Evolutionary conservation across 2,113 vertebrate species (phyloP), one percentile per base, ranked within the genome.

Genomic region (Platichthys stellatus): DNA sequence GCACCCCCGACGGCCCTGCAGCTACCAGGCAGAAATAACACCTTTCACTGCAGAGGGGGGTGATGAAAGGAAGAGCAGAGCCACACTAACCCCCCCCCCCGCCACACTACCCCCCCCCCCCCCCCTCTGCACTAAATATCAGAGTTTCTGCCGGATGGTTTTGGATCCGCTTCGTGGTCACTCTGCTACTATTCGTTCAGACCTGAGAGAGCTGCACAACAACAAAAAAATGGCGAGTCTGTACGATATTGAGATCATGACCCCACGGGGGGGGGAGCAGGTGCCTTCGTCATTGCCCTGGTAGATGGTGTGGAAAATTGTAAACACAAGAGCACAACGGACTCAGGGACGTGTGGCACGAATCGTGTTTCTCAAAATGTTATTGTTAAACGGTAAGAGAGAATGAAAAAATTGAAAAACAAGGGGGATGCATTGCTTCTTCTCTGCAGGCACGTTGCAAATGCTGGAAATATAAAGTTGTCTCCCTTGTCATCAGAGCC

Each of bases 171-270:
- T 66, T 74, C 63, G 68, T 13, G 69, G 80, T 71, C 77, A 40
- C 73, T 72, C 71, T 8, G 67, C 72, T 28, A 11, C 67, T 57
- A 23, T 69, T 86, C 63, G 59, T 4, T 59, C 57, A n/a, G 47
- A 56, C 54, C 69, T 40, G 49, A 78, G 59, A 81, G 63, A 56
- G 21, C 28, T 4, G 56, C 58, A 18, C 21, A 63, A 59, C 79
- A 85, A 79, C 24, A 3, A 69, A 67, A 13, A 83, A 65, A 7
- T n/a, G 2, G 2, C 62, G 56, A 64, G 66, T 49, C 21, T 66
- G 65, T 86, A 84, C 86, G 87, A 72, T 82, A 82, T 77, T 66
- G 81, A 86, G 82, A 81, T 84, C 79, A 65, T 83, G 84, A 88
- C 85, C 82, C 81, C 13, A 47, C 53, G 0, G 82, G 40, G 40